These are phyloP conservation scores for Rhinoderma darwinii DNA, from an alignment of 2,113 vertebrate species.

Conservation along the genomic window DNA sequence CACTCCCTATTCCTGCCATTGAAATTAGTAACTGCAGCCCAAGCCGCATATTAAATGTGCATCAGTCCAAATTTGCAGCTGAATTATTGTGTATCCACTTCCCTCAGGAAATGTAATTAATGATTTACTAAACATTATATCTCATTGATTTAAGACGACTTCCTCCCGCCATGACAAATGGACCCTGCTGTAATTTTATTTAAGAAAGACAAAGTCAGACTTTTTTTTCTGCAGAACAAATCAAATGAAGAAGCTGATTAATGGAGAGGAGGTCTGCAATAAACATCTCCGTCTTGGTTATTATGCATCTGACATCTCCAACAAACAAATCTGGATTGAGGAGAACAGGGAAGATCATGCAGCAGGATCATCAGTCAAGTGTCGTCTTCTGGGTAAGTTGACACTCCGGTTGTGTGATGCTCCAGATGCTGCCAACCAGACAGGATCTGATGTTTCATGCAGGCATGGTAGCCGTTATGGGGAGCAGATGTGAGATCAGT, in stretches of 20 bases:
- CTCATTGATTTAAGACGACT: constrained; percentile 64
- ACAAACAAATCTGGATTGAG: constrained; percentile 14
- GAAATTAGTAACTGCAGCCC: constrained; percentile 6
- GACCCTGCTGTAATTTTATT: constrained; percentile 55
- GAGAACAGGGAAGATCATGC: not conserved
- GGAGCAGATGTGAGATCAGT: constrained; percentile 32
- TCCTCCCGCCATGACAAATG: constrained; percentile 64
- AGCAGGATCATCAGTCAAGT: constrained; percentile 36
- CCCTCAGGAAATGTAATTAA: constrained; percentile 68
- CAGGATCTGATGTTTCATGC: not conserved
- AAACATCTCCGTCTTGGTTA: constrained; percentile 38
- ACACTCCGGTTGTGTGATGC: constrained; percentile 23
- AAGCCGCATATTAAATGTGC: constrained; percentile 54
- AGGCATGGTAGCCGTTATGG: constrained; percentile 46
- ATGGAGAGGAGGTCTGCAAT: constrained; percentile 31
- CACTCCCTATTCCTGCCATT: constrained; percentile 28
- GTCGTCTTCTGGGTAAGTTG: constrained; percentile 4
- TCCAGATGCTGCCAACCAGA: constrained; percentile 13
- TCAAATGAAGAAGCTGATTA: constrained; percentile 59
- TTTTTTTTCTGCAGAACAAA: constrained; percentile 57
- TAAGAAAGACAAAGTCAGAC: constrained; percentile 61
- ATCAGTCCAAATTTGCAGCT: constrained; percentile 67
- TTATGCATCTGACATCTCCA: constrained; percentile 45
- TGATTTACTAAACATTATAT: constrained; percentile 68
- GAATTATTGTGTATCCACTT: constrained; percentile 64